A percentile compares a stretch with the other conserved stretches of the same genome.
Evolutionary conservation across 2,113 vertebrate genomes (phyloP).

Genomic region (Mustela nigripes): DNA sequence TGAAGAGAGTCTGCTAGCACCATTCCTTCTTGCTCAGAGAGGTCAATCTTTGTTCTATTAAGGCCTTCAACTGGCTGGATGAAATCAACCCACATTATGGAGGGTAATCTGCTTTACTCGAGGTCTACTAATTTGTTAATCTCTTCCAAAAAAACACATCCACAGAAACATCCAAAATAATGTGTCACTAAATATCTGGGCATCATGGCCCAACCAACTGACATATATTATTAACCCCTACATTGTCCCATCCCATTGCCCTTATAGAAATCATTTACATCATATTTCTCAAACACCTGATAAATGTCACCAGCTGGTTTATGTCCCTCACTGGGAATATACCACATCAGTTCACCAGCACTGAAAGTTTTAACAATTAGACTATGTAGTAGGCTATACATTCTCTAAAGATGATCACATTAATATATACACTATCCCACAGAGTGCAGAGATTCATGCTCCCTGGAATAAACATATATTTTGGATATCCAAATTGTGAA

Average conservation of each 20-base stretch:
- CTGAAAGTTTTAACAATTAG: background rate
- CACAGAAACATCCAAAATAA: background rate
- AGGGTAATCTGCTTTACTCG: background rate
- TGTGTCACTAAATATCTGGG: too few relatives aligned
- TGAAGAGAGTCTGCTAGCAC: background rate
- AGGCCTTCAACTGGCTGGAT: background rate
- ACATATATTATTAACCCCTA: too few relatives aligned
- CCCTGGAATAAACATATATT: background rate
- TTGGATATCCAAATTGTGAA: background rate
- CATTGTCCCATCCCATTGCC: background rate
- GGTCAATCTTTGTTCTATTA: background rate
- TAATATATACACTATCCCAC: background rate
- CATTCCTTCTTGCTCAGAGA: background rate
- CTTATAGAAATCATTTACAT: background rate
- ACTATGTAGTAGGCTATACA: background rate
- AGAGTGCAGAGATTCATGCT: background rate
- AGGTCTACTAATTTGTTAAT: background rate
- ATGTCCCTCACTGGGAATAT: too few relatives aligned
- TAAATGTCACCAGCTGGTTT: background rate
- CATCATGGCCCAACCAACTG: too few relatives aligned
- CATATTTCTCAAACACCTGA: background rate
- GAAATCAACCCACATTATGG: background rate
- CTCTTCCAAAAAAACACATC: background rate
- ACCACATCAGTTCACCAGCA: background rate
- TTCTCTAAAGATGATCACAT: background rate